Conservation (phyloP, 2,797 vertebrate species). For the Gypaetus barbatus region DNA sequence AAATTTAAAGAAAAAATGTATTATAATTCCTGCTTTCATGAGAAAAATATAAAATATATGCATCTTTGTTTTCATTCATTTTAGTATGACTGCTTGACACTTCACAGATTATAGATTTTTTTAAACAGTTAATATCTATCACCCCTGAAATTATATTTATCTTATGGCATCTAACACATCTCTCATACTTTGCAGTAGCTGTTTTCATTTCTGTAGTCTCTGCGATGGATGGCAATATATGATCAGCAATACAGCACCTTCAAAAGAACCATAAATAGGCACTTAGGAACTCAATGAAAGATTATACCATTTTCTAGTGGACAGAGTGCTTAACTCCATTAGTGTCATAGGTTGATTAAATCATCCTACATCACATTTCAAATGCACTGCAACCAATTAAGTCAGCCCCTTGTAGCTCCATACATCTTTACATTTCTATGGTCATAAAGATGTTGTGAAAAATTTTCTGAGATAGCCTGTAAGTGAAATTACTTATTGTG, state of each 20-base stretch:
- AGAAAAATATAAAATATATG: not conserved
- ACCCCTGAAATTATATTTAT: not conserved
- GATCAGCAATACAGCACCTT: constrained; percentile 1
- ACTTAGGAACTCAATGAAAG: constrained; percentile 55
- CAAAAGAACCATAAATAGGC: constrained; percentile 35
- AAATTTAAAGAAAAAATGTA: not conserved
- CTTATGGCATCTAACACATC: not conserved
- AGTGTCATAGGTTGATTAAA: constrained; percentile 63
- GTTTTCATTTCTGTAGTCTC: not conserved
- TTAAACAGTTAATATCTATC: not conserved
- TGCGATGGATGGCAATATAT: not conserved
- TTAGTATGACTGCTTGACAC: not conserved
- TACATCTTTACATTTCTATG: constrained; percentile 54
- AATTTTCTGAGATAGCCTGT: constrained; percentile 18
- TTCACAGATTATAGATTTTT: not conserved
- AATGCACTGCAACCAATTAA: constrained; percentile 66
- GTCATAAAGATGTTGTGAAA: constrained; percentile 54
- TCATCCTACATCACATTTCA: constrained; percentile 63
- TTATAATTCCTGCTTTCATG: not conserved
- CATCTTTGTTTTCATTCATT: not conserved
- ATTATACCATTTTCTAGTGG: constrained; percentile 52
- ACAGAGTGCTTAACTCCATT: constrained; percentile 67
- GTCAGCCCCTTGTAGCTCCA: constrained; percentile 12
- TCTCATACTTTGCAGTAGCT: not conserved
- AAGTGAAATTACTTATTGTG: constrained; percentile 43